A percentile compares a stretch with the other conserved stretches of the same genome.
These are phyloP conservation scores for Oxyura jamaicensis DNA, from an alignment of 2,113 vertebrate species.

Conservation along the genomic window DNA sequence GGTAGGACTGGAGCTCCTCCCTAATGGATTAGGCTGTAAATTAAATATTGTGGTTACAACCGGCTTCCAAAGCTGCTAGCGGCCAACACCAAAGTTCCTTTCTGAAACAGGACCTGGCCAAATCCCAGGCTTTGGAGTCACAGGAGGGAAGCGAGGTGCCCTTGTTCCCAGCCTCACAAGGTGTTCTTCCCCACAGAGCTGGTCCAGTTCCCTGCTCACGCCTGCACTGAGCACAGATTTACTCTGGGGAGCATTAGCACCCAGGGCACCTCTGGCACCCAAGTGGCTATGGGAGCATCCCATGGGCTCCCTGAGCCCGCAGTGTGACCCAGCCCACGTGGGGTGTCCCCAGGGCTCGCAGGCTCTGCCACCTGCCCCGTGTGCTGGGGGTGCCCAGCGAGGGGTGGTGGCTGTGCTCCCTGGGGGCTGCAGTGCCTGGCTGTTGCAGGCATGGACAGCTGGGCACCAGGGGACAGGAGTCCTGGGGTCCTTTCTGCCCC, in stretches of 20 bases:
- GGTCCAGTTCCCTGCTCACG: neutral
- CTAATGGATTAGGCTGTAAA: conserved; percentile 33
- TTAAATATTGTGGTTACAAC: conserved; percentile 4
- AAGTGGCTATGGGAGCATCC: neutral
- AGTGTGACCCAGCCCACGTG: neutral
- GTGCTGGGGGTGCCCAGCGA: too few species aligned
- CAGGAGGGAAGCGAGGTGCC: neutral
- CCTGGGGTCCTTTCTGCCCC: neutral
- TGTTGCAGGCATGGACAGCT: too few species aligned
- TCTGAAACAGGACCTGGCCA: neutral
- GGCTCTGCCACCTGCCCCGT: too few species aligned
- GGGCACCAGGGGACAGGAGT: neutral
- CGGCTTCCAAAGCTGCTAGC: neutral
- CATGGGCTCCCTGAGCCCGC: neutral
- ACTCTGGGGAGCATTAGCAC: neutral
- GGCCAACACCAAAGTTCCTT: neutral
- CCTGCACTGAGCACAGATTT: neutral
- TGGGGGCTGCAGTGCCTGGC: too few species aligned
- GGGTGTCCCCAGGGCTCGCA: too few species aligned
- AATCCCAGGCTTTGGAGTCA: neutral
- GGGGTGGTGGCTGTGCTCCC: too few species aligned
- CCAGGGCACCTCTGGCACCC: neutral
- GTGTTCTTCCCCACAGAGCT: neutral
- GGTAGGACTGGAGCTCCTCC: neutral
- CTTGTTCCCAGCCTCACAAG: neutral